These are phyloP conservation scores for Bubo bubo DNA, from an alignment of 2,113 vertebrate species.

Conservation along the genomic window DNA sequence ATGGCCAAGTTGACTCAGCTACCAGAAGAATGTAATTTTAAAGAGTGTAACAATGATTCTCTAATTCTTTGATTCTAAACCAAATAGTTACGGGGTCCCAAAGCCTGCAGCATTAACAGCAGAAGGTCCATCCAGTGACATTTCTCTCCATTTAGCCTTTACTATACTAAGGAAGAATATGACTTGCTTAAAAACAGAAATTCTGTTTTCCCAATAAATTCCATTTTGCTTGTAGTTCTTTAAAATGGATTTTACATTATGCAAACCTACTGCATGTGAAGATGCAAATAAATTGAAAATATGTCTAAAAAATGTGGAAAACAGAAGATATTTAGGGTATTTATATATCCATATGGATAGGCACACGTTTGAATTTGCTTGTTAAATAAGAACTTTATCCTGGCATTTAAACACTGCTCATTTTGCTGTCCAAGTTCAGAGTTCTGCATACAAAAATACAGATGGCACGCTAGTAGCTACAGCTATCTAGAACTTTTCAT, in stretches of 20 bases:
- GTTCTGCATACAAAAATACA: neutral
- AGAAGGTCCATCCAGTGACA: neutral
- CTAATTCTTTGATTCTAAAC: too few relatives aligned
- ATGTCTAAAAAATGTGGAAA: neutral
- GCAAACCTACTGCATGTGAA: neutral
- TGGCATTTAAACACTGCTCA: neutral
- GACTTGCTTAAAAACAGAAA: neutral
- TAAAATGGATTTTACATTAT: neutral
- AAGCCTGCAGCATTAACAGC: neutral
- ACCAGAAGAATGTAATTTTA: rapidly evolving
- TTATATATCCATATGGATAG: neutral
- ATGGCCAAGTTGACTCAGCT: rapidly evolving
- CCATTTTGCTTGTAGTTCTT: neutral
- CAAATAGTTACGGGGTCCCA: neutral
- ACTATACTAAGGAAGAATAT: neutral
- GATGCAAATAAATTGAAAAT: neutral
- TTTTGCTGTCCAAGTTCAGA: neutral
- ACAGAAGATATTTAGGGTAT: neutral
- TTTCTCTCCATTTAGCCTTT: neutral
- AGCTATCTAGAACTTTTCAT: neutral
- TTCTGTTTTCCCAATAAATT: neutral
- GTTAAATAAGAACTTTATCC: neutral
- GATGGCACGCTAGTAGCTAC: neutral
- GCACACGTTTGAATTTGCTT: neutral
- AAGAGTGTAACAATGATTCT: neutral